Conservation (phyloP, 2,113 vertebrate genomes). For the Ramphastos sulfuratus region DNA sequence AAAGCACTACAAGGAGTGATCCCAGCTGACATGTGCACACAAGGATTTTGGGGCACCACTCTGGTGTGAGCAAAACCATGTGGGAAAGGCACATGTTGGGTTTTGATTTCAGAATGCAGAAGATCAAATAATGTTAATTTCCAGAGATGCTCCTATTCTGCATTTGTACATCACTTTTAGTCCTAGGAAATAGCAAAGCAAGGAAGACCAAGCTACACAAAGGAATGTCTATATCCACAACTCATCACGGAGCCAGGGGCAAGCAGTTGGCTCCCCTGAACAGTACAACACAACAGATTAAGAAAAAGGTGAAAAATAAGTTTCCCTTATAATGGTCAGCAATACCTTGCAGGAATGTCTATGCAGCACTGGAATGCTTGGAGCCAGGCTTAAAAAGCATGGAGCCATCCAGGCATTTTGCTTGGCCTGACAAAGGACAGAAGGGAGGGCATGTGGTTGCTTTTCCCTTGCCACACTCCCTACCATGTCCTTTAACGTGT, state of each 20-base stretch:
- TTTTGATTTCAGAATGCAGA: neutral
- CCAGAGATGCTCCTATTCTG: neutral
- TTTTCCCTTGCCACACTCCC: neutral
- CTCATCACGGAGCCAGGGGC: neutral
- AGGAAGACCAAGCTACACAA: neutral
- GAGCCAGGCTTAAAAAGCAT: neutral
- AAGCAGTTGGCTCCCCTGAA: neutral
- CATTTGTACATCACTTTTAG: neutral
- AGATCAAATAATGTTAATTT: neutral
- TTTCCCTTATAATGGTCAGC: neutral
- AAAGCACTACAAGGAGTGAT: neutral
- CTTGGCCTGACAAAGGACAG: neutral
- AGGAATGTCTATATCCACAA: neutral
- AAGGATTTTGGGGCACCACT: neutral
- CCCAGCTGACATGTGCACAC: rapidly evolving
- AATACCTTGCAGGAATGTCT: neutral
- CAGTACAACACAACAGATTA: neutral
- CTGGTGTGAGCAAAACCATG: neutral
- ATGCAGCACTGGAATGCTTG: neutral
- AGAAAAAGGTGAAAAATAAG: neutral
- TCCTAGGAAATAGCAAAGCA: neutral
- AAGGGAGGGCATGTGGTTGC: neutral
- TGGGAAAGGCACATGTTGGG: neutral
- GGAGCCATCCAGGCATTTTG: neutral
- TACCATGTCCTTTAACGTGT: neutral